A percentile compares a stretch with the other conserved stretches of the same genome.
Conservation (phyloP, 2,113 vertebrate species). For the Pelecanoides urinatrix region DNA sequence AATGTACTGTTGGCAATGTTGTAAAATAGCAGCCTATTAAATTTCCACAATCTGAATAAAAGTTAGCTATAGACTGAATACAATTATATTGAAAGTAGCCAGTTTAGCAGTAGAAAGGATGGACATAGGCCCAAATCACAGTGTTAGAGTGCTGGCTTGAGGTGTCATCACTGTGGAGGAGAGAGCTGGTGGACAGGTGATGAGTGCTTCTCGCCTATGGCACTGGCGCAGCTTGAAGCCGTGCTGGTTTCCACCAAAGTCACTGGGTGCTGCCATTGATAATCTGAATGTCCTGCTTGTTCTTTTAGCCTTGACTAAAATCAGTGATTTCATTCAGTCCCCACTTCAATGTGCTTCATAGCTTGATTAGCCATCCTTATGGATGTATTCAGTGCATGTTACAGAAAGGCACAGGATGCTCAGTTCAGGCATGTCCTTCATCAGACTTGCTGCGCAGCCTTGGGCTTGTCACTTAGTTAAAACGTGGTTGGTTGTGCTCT, state of each 20-base stretch:
- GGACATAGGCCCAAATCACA: background rate
- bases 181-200: background rate
- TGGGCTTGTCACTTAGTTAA: background rate
- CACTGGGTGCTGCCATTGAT: background rate
- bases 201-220: background rate
- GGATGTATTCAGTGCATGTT: background rate
- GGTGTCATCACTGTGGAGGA: background rate
- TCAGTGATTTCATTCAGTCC: background rate
- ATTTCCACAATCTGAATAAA: background rate
- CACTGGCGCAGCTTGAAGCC: background rate
- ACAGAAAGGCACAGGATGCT: background rate
- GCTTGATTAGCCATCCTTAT: background rate
- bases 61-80: background rate
- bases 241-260: background rate
- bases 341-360: background rate
- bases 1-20: background rate
- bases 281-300: background rate
- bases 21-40: background rate
- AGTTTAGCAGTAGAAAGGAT: background rate
- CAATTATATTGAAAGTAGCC: background rate
- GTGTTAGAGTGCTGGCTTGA: background rate
- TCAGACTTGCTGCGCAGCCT: background rate
- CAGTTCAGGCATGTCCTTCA: background rate
- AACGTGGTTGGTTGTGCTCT: background rate
- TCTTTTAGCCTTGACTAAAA: background rate